Conservation (phyloP, 30 jellyfish, hydroid and myxozoan genomes). For the Pseudorhiza aurosa region DNA sequence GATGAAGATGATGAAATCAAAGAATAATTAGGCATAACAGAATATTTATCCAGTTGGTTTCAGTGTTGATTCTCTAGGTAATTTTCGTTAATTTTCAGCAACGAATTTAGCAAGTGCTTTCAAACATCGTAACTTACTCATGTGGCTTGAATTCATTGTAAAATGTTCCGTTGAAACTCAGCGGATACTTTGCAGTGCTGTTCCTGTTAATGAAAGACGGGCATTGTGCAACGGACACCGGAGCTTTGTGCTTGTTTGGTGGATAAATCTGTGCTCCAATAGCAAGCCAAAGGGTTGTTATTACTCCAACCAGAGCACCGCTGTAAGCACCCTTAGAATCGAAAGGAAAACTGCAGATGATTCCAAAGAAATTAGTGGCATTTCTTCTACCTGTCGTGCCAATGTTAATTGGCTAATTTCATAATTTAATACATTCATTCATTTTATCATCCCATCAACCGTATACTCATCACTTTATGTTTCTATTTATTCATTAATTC, state of each 20-base stretch:
- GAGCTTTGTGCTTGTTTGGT: conserved; percentile 82
- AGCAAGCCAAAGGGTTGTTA: conserved; percentile 92
- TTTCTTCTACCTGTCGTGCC: too few species aligned
- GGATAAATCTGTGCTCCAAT: conserved; percentile 86
- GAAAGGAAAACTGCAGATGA: neutral
- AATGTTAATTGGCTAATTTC: too few species aligned
- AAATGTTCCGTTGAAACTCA: conserved; percentile 28
- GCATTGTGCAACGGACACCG: conserved; percentile 65
- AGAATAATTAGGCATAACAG: too few species aligned
- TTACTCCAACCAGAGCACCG: conserved; percentile 85
- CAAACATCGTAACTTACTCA: conserved; percentile 61
- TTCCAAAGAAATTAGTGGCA: too few species aligned
- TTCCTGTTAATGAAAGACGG: conserved; percentile 36
- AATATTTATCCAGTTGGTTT: neutral
- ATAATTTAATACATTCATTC: too few species aligned
- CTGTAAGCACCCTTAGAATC: conserved; percentile 86
- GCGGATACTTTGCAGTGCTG: conserved; percentile 36
- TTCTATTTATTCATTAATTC: too few species aligned
- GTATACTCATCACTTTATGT: too few species aligned
- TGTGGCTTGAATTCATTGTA: conserved; percentile 38
- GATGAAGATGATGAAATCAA: too few species aligned
- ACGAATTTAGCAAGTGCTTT: too few species aligned
- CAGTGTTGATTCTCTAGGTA: too few species aligned
- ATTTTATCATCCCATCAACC: too few species aligned
- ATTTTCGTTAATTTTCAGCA: too few species aligned